phyloP scores from a whole-genome alignment of 1,140 invertebrate genomes.

The Zaprionus inermis region DNA sequence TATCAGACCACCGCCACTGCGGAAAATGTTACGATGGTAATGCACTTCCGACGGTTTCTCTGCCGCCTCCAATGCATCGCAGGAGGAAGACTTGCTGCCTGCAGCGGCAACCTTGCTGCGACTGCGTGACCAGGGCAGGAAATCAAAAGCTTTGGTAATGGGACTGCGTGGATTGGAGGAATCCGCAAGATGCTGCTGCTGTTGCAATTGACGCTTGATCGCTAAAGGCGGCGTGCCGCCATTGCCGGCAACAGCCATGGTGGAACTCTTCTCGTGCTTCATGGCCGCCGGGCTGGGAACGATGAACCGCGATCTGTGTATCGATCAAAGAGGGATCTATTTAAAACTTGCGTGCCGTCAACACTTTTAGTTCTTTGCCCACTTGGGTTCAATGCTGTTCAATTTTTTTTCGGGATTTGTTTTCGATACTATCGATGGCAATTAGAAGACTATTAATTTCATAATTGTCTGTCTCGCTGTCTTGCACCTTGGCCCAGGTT shows the following conservation, averaged over 20 bases:
- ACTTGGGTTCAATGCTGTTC: constrained; percentile 18
- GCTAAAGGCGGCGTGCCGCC: constrained; percentile 32
- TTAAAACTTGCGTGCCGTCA: constrained; percentile 19
- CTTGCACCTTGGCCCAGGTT: constrained; percentile 66
- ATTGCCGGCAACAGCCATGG: constrained; percentile 57
- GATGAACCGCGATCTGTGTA: constrained; percentile 40
- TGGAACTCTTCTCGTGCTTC: constrained; percentile 69
- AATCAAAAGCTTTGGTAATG: constrained; percentile 83
- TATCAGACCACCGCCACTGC: constrained; percentile 76
- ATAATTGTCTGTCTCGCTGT: constrained; percentile 68
- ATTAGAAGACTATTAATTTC: constrained; percentile 78
- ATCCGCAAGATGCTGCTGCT: constrained; percentile 43
- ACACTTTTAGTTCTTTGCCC: constrained; percentile 48
- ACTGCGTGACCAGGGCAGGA: constrained; percentile 73
- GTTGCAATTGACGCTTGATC: constrained; percentile 36
- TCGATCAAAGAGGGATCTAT: constrained; percentile 10
- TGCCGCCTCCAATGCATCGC: constrained; percentile 3
- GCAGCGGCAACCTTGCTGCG: constrained; percentile 51
- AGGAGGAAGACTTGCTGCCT: constrained; percentile 36
- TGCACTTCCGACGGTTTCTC: constrained; percentile 59
- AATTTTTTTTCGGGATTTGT: constrained; percentile 30
- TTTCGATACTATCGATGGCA: constrained; percentile 57
- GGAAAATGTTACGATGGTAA: constrained; percentile 78
- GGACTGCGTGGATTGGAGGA: constrained; percentile 62
- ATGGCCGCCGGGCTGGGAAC: constrained; percentile 45